Evolutionary conservation across 2,797 vertebrate genomes (phyloP).

Genomic region (Dicrostonyx torquatus): DNA sequence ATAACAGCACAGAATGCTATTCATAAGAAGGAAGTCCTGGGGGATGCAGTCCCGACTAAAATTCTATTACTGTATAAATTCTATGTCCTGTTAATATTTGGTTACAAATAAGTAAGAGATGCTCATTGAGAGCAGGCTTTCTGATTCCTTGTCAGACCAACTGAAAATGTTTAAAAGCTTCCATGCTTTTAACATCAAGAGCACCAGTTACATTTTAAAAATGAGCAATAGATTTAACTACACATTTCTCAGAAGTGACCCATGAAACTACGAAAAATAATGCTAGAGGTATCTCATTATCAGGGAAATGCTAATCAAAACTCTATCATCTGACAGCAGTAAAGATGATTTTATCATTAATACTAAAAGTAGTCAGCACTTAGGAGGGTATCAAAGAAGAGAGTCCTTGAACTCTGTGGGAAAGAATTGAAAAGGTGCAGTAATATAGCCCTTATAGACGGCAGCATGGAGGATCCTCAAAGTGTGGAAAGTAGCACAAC

Average conservation of each 20-base stretch:
- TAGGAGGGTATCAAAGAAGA: background rate
- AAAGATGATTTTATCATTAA: background rate
- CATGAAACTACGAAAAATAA: too few relatives aligned
- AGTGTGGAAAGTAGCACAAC: too few relatives aligned
- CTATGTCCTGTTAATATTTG: background rate
- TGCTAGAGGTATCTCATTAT: background rate
- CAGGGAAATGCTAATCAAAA: background rate
- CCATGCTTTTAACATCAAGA: too few relatives aligned
- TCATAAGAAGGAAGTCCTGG: background rate
- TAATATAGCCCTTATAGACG: background rate
- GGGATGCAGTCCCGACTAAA: background rate
- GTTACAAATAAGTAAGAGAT: background rate
- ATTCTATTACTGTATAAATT: background rate
- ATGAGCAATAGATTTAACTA: background rate
- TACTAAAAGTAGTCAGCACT: background rate
- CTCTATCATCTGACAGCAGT: too few relatives aligned
- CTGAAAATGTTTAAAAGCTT: background rate
- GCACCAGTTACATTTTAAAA: background rate
- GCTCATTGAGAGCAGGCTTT: background rate
- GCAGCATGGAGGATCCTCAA: background rate
- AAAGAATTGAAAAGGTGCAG: background rate
- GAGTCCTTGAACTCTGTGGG: background rate
- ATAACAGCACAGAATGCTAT: background rate
- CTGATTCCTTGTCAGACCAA: background rate
- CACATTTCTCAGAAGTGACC: background rate